Evolutionary conservation across 2,113 vertebrate genomes (phyloP).

Genomic region (Coracopsis vasa): DNA sequence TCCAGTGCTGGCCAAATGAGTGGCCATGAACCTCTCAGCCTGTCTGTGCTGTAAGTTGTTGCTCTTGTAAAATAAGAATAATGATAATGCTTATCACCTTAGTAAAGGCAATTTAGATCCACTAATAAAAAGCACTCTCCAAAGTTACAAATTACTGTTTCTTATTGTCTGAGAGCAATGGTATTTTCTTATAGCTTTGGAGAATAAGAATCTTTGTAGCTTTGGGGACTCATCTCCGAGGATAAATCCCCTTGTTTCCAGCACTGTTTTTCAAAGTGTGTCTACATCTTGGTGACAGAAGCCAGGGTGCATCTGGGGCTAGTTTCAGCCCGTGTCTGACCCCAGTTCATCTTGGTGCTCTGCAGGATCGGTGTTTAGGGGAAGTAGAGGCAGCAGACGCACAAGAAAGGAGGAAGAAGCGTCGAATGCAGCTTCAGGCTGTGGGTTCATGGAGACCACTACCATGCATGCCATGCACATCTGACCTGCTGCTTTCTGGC

Average conservation of each 20-base stretch:
- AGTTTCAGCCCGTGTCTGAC: not conserved
- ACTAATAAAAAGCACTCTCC: not conserved
- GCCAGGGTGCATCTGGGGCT: not conserved
- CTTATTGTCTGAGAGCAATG: not conserved
- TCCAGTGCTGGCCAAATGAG: not conserved
- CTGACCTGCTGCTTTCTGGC: not conserved
- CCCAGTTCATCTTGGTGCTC: not conserved
- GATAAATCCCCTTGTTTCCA: not conserved
- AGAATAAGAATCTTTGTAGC: not conserved
- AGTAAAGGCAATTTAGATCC: not conserved
- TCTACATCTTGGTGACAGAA: not conserved
- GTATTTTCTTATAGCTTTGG: not conserved
- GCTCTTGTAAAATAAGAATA: not conserved
- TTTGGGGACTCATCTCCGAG: not conserved
- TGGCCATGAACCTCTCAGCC: not conserved
- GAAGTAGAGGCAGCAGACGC: not conserved
- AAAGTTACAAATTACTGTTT: not conserved
- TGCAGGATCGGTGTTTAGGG: accelerated
- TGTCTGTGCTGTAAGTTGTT: not conserved
- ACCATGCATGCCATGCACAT: accelerated
- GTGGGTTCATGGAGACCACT: not conserved
- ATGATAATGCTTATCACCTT: not conserved
- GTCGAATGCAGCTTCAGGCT: not conserved
- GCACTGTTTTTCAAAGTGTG: not conserved
- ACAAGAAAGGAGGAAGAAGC: not conserved